A percentile compares a stretch with the other conserved stretches of the same genome.
These are phyloP conservation scores for Ectropis grisescens DNA, from an alignment of 1,140 invertebrate species.

Conservation along the genomic window DNA sequence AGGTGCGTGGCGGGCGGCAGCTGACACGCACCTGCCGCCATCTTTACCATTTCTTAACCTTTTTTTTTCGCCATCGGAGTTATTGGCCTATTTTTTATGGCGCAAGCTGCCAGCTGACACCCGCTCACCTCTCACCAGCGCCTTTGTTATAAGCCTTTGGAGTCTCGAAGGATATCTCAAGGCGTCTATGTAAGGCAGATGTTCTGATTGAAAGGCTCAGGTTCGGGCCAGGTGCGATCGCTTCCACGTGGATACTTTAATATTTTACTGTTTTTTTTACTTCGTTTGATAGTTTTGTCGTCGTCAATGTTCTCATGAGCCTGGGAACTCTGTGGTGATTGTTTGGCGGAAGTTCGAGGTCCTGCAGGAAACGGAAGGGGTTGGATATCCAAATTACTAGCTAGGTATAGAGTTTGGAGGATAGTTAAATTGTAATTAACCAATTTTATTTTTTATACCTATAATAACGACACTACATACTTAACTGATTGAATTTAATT, in stretches of 20 bases:
- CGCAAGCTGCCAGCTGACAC: slow-evolving; percentile 63
- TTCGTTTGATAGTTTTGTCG: not conserved
- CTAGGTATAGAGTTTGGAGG: no score
- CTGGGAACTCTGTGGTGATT: no score
- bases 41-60: slow-evolving; percentile 58
- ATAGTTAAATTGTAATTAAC: no score
- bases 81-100: slow-evolving; percentile 66
- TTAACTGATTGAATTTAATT: no score
- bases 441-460: no score
- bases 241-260: slow-evolving; percentile 18
- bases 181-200: slow-evolving; percentile 30
- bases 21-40: slow-evolving; percentile 59
- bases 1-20: slow-evolving; percentile 24
- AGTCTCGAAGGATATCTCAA: slow-evolving; percentile 15
- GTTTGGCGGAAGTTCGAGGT: no score
- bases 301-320: not conserved
- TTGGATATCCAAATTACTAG: no score
- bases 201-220: slow-evolving; percentile 34
- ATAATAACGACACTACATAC: no score
- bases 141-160: no score
- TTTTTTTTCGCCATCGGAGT: slow-evolving; percentile 55
- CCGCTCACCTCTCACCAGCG: slow-evolving; percentile 26
- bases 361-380: no score
- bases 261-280: no score
- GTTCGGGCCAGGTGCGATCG: slow-evolving; percentile 44